Percentiles rank a stretch among this genome's conserved stretches.
These are phyloP conservation scores for Pseudomyrmex pallidus DNA, from an alignment of 1,140 invertebrate species.

Conservation along the genomic window DNA sequence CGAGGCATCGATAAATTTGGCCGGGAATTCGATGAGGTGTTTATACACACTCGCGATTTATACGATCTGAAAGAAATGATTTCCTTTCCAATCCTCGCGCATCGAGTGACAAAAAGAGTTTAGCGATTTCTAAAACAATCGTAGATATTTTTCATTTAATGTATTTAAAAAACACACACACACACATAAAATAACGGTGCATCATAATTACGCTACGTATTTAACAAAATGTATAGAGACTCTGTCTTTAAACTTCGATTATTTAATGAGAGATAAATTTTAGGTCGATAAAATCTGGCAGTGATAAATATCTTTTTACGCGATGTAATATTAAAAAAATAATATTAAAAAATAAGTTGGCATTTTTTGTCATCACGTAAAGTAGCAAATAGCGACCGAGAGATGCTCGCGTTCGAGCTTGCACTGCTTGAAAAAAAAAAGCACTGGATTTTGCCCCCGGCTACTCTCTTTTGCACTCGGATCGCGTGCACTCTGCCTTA, in stretches of 20 bases:
- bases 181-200: too few relatives aligned
- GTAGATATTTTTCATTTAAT: not conserved
- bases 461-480: constrained; percentile 74
- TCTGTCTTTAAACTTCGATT: too few relatives aligned
- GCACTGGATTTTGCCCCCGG: not conserved
- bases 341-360: too few relatives aligned
- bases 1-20: constrained; percentile 31
- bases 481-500: constrained; percentile 83
- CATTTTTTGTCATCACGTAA: too few relatives aligned
- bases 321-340: too few relatives aligned
- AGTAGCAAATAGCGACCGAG: not conserved
- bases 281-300: too few relatives aligned
- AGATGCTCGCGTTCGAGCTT: constrained; percentile 2
- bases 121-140: not conserved
- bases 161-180: not conserved
- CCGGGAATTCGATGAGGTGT: constrained; percentile 13
- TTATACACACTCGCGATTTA: constrained; percentile 35
- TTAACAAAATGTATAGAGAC: too few relatives aligned
- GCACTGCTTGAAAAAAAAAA: not conserved
- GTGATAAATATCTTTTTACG: too few relatives aligned
- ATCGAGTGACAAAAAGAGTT: not conserved
- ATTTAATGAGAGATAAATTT: too few relatives aligned
- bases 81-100: not conserved
- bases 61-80: not conserved
- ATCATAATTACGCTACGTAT: too few relatives aligned